Evolutionary conservation across 2,797 vertebrate species (phyloP).

Genomic region (Geotrypetes seraphini): DNA sequence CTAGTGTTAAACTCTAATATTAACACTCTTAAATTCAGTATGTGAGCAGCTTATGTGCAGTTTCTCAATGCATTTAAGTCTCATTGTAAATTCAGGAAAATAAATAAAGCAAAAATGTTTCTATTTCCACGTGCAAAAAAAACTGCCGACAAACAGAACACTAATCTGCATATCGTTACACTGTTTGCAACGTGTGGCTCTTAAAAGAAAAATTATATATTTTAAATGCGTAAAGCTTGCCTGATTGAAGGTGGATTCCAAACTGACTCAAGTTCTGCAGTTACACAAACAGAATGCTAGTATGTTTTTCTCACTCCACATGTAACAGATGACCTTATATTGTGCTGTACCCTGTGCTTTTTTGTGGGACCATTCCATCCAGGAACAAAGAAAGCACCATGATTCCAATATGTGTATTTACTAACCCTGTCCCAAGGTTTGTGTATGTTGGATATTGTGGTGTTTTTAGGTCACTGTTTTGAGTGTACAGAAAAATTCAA

Average conservation of each 20-base stretch:
- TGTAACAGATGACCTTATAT: slow-evolving; percentile 83
- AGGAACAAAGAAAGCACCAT: slow-evolving; percentile 73
- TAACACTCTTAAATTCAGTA: slow-evolving; percentile 85
- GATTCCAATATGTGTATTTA: slow-evolving; percentile 79
- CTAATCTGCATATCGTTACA: slow-evolving; percentile 90
- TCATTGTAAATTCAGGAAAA: slow-evolving; percentile 82
- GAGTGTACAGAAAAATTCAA: slow-evolving; percentile 84
- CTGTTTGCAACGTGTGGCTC: slow-evolving; percentile 73
- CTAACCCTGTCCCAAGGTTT: slow-evolving; percentile 77
- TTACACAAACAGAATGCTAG: slow-evolving; percentile 73
- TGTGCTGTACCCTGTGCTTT: slow-evolving; percentile 96
- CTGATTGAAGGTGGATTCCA: too few species aligned
- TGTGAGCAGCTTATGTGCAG: slow-evolving; percentile 86
- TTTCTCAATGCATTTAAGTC: slow-evolving; percentile 91
- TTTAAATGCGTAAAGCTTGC: slow-evolving; percentile 70
- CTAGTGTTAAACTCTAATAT: slow-evolving; percentile 87
- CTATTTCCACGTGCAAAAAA: slow-evolving; percentile 80
- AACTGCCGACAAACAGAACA: slow-evolving; percentile 89
- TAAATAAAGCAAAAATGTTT: slow-evolving; percentile 61
- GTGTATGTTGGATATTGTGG: slow-evolving; percentile 96
- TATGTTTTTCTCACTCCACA: slow-evolving; percentile 77
- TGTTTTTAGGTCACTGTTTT: slow-evolving; percentile 87
- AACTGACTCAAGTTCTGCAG: too few species aligned
- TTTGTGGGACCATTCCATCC: slow-evolving; percentile 86
- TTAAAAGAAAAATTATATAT: slow-evolving; percentile 57